A percentile compares a stretch with the other conserved stretches of the same genome.
These are phyloP conservation scores for Cygnus olor DNA, from an alignment of 2,797 vertebrate genomes.

Conservation along the genomic window DNA sequence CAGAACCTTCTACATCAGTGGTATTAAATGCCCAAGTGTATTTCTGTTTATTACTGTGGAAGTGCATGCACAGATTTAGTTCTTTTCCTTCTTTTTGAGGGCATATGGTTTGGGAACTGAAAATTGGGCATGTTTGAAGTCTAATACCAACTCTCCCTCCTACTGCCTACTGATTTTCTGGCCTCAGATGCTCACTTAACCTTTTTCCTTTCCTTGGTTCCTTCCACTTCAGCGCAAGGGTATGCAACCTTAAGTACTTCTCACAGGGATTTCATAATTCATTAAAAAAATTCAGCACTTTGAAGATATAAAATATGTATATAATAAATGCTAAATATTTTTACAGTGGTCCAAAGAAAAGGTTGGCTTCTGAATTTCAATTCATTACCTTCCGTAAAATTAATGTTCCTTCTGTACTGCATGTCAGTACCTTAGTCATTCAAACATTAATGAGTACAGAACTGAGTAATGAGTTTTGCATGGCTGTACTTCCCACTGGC, in stretches of 20 bases:
- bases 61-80: not conserved
- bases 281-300: slow-evolving; percentile 12
- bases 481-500: not conserved
- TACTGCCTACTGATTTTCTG: not conserved
- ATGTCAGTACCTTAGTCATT: slow-evolving; percentile 18
- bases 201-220: slow-evolving; percentile 20
- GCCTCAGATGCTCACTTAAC: slow-evolving; percentile 30
- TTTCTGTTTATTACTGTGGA: slow-evolving; percentile 9
- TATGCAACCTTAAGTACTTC: slow-evolving; percentile 4
- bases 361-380: slow-evolving; percentile 43
- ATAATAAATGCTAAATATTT: slow-evolving; percentile 53
- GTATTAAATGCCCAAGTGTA: not conserved
- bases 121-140: not conserved
- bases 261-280: slow-evolving; percentile 17
- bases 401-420: not conserved
- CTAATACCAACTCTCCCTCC: not conserved
- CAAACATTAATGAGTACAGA: slow-evolving; percentile 32
- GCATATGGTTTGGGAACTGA: slow-evolving; percentile 36
- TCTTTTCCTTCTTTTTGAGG: slow-evolving; percentile 9
- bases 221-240: not conserved
- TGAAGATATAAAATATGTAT: slow-evolving; percentile 8
- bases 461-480: slow-evolving; percentile 35
- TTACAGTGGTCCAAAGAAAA: slow-evolving; percentile 32
- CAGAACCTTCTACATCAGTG: not conserved
- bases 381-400: slow-evolving; percentile 12